A percentile compares a stretch with the other conserved stretches of the same genome.
Conservation (phyloP, 2,797 vertebrate genomes). For the Microtus agrestis region DNA sequence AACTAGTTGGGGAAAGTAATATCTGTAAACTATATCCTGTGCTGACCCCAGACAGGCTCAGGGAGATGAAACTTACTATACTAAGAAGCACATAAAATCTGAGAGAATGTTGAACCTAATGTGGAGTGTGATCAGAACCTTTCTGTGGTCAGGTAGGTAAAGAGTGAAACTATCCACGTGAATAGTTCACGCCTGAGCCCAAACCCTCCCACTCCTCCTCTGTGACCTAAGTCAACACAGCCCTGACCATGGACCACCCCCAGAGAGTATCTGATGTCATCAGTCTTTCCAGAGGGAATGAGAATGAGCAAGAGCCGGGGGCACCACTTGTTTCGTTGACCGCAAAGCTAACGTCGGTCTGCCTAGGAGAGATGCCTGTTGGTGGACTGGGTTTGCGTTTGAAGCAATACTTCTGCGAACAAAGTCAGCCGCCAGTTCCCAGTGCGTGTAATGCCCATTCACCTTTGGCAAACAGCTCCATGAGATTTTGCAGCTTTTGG, state of each 20-base stretch:
- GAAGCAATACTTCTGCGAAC: too few relatives aligned
- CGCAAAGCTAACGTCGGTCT: not conserved
- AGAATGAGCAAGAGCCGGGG: too few relatives aligned
- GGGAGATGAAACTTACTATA: not conserved
- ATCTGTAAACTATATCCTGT: too few relatives aligned
- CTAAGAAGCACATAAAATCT: not conserved
- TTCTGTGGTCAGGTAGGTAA: not conserved
- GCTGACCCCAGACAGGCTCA: not conserved
- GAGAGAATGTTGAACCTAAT: not conserved
- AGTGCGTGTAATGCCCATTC: too few relatives aligned
- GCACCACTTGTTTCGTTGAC: rapidly evolving
- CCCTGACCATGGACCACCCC: not conserved
- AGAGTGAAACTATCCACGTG: not conserved
- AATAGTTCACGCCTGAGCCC: not conserved
- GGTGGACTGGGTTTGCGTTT: not conserved
- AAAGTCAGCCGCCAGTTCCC: not conserved
- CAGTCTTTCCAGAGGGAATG: not conserved
- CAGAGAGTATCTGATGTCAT: not conserved
- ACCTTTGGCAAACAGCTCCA: too few relatives aligned
- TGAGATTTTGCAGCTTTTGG: too few relatives aligned
- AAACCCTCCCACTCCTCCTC: not conserved
- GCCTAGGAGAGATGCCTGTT: not conserved
- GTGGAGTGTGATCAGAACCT: not conserved
- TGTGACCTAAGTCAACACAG: not conserved
- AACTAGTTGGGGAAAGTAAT: too few relatives aligned